These are phyloP conservation scores for Gallirallus australis DNA, from an alignment of 2,797 vertebrate genomes.

Conservation along the genomic window DNA sequence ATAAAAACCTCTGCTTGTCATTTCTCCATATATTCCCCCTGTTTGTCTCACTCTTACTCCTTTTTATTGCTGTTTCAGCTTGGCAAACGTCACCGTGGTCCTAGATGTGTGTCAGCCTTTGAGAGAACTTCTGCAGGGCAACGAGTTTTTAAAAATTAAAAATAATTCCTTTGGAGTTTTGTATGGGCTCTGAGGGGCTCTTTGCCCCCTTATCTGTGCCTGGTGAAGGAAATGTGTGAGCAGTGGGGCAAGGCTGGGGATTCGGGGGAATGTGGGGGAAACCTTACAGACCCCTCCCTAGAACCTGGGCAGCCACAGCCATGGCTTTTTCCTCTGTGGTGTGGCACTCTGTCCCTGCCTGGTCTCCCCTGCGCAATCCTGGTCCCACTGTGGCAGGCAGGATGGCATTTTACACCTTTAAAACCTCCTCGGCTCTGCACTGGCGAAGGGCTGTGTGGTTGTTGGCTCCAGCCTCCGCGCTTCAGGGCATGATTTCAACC, in stretches of 20 bases:
- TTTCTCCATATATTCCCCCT: neutral
- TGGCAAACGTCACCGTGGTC: neutral
- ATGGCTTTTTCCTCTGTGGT: neutral
- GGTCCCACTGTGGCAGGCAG: neutral
- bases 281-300: neutral
- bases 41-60: slow-evolving; percentile 1
- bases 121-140: neutral
- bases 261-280: neutral
- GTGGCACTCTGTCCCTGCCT: neutral
- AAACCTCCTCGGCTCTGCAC: slow-evolving; percentile 65
- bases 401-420: slow-evolving; percentile 67
- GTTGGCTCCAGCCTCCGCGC: slow-evolving; percentile 62
- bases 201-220: neutral
- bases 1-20: neutral
- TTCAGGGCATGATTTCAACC: slow-evolving; percentile 79
- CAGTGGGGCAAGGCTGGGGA: neutral
- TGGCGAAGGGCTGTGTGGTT: slow-evolving; percentile 73
- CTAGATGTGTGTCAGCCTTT: neutral
- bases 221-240: neutral
- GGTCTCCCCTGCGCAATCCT: neutral
- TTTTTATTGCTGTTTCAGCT: slow-evolving; percentile 35
- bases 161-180: neutral
- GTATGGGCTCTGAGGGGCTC: neutral
- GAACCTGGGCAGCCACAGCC: neutral
- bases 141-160: neutral